phyloP scores from a whole-genome alignment of 1,140 invertebrate species.

The Thaumatotibia leucotreta region DNA sequence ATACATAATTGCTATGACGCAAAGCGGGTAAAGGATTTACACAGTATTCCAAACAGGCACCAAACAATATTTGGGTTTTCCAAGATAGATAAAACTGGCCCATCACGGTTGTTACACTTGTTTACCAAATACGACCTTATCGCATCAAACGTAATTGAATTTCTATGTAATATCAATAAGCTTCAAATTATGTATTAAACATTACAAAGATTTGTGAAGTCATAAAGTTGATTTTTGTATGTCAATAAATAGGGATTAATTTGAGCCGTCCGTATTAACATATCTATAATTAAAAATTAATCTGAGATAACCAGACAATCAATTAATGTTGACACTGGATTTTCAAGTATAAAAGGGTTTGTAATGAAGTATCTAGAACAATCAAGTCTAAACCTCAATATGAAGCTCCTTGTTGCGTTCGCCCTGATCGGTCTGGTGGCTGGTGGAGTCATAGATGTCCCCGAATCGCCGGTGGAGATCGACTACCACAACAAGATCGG shows the following conservation, averaged over 20 bases:
- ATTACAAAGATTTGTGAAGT: too few species aligned
- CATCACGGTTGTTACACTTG: too few species aligned
- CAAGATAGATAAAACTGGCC: not conserved
- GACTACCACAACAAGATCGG: not conserved
- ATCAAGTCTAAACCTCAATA: not conserved
- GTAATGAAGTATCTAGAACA: not conserved
- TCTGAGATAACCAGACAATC: not conserved
- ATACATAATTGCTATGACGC: too few species aligned
- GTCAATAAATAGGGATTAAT: not conserved
- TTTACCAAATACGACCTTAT: not conserved
- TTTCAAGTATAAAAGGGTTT: not conserved
- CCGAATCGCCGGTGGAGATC: not conserved
- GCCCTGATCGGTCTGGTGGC: not conserved
- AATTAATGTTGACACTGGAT: not conserved
- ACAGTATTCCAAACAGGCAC: too few species aligned
- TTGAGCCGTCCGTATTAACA: not conserved
- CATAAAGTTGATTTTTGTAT: not conserved
- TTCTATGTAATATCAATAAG: too few species aligned
- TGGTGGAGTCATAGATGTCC: not conserved
- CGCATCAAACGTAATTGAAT: not conserved
- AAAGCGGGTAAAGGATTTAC: too few species aligned
- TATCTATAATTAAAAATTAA: conserved; percentile 11
- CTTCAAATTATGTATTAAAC: too few species aligned
- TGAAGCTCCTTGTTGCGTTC: not conserved
- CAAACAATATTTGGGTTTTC: not conserved